phyloP scores from a whole-genome alignment of 1,140 invertebrate genomes.

The Zaprionus camerounensis region DNA sequence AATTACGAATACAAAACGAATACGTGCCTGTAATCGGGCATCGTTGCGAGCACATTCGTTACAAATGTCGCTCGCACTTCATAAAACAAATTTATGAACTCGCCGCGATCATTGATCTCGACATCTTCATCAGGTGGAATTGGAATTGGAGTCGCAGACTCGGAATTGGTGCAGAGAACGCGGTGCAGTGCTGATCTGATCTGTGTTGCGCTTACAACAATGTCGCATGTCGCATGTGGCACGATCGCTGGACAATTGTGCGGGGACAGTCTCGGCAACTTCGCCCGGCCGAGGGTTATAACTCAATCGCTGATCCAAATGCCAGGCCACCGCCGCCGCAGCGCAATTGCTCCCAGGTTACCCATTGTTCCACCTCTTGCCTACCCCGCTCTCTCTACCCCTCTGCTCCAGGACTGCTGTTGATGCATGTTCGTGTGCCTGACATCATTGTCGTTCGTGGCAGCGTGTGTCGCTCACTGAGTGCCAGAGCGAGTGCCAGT shows the following conservation, averaged over 20 bases:
- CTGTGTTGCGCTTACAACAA: conserved; percentile 47
- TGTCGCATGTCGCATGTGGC: conserved; percentile 45
- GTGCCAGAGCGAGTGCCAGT: conserved; percentile 31
- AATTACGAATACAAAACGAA: conserved; percentile 46
- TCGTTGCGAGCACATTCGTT: conserved; percentile 65
- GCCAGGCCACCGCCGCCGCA: conserved; percentile 47
- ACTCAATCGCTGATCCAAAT: conserved; percentile 82
- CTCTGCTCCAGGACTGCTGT: background rate
- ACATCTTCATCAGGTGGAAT: conserved; percentile 77
- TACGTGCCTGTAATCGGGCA: conserved; percentile 63
- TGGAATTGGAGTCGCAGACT: conserved; percentile 19
- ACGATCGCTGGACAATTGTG: conserved; percentile 25
- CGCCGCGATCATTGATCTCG: conserved; percentile 79
- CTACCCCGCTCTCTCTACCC: background rate
- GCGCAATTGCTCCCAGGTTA: conserved; percentile 78
- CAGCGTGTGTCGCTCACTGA: conserved; percentile 54
- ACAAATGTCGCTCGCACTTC: conserved; percentile 82
- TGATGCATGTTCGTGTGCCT: conserved; percentile 55
- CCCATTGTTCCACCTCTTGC: conserved; percentile 57
- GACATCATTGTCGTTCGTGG: conserved; percentile 64
- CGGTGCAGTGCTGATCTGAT: conserved; percentile 39
- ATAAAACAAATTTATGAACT: conserved; percentile 83
- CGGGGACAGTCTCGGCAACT: background rate
- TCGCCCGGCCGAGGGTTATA: conserved; percentile 53
- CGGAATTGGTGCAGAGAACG: conserved; percentile 38